A percentile compares a stretch with the other conserved stretches of the same genome.
These are phyloP conservation scores for Frankliniella intonsa DNA, from an alignment of 2,888 invertebrate species.

Conservation along the genomic window DNA sequence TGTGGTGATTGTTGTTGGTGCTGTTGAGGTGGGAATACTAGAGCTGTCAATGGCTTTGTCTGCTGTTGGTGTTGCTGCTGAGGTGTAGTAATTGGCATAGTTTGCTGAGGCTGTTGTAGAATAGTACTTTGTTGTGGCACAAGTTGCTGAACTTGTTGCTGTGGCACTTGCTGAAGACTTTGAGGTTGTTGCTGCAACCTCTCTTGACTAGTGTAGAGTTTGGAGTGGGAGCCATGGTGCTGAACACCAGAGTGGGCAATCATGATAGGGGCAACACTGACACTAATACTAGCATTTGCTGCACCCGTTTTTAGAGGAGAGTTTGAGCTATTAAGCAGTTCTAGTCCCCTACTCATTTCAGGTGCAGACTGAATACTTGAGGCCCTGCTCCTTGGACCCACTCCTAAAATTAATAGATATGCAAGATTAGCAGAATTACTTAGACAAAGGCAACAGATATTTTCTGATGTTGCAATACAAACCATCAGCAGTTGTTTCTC, in stretches of 20 bases:
- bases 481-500: constrained; percentile 29
- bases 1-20: constrained; percentile 29
- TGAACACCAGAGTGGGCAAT: not conserved
- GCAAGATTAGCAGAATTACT: not conserved
- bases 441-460: too few relatives aligned
- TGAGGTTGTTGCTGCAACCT: not conserved
- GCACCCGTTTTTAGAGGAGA: not conserved
- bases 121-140: not conserved
- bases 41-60: not conserved
- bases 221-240: constrained; percentile 5
- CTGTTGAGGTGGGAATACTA: not conserved
- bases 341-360: constrained; percentile 46
- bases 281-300: not conserved
- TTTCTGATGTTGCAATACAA: not conserved
- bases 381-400: constrained; percentile 49
- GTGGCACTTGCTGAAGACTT: constrained; percentile 10
- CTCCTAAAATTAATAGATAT: constrained; percentile 31
- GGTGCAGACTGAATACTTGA: constrained; percentile 70
- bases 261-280: constrained; percentile 15
- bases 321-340: not conserved
- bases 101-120: not conserved
- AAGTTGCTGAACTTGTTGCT: not conserved
- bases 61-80: not conserved
- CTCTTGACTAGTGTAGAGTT: constrained; percentile 14
- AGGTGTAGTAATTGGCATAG: not conserved